phyloP scores from a whole-genome alignment of 1,140 invertebrate species.

The Drosophila punjabiensis region DNA sequence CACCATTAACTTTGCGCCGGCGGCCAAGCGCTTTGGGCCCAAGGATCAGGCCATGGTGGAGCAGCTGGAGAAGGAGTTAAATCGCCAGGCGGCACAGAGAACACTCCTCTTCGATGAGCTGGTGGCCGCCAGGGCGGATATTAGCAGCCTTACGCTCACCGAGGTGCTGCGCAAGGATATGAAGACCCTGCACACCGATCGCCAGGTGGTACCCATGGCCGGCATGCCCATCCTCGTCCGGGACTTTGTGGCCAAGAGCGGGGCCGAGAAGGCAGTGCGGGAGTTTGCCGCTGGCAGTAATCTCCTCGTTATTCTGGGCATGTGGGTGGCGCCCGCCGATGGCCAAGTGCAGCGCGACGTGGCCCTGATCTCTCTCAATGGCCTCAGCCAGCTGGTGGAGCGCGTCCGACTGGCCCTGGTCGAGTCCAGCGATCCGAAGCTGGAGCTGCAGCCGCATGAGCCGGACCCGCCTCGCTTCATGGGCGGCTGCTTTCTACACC shows the following conservation, averaged over 20 bases:
- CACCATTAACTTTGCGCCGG: conserved; percentile 89
- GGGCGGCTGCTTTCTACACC: conserved; percentile 85
- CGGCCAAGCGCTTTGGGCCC: conserved; percentile 88
- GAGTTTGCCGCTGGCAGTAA: conserved; percentile 85
- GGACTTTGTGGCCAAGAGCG: conserved; percentile 86
- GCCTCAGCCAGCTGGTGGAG: conserved; percentile 53
- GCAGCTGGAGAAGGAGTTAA: conserved; percentile 42
- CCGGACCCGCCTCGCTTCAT: conserved; percentile 61
- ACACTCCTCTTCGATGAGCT: conserved; percentile 86
- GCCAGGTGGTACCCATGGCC: conserved; percentile 85
- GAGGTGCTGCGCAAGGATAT: conserved; percentile 89
- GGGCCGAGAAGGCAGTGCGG: conserved; percentile 84
- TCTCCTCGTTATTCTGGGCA: conserved; percentile 86
- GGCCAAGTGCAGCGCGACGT: conserved; percentile 86
- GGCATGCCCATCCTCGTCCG: conserved; percentile 87
- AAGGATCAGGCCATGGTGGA: conserved; percentile 86
- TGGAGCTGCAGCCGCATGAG: conserved; percentile 47
- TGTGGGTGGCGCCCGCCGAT: conserved; percentile 78
- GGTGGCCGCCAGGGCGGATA: conserved; percentile 87
- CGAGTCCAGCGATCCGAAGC: conserved; percentile 40
- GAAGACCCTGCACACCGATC: conserved; percentile 86
- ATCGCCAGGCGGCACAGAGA: conserved; percentile 41
- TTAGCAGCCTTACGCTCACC: conserved; percentile 86
- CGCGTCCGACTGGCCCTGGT: conserved; percentile 50
- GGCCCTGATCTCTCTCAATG: conserved; percentile 85